These are phyloP conservation scores for Hirtodrosophila duncani DNA, from an alignment of 2,888 invertebrate genomes.

Conservation along the genomic window DNA sequence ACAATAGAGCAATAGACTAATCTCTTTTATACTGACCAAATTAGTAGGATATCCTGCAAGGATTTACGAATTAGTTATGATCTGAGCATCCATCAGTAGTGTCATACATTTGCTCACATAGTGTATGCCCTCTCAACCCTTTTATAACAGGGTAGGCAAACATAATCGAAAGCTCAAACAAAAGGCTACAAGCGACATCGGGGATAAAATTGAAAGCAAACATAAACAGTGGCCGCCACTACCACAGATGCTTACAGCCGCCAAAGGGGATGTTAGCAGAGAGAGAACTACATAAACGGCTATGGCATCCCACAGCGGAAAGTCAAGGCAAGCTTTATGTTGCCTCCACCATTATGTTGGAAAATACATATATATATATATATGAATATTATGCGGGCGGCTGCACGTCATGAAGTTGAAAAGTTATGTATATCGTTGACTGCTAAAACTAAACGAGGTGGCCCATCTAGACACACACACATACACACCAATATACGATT, in stretches of 20 bases:
- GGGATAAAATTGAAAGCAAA: constrained; percentile 64
- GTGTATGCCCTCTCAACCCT: too few species aligned
- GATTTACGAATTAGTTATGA: too few species aligned
- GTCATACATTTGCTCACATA: too few species aligned
- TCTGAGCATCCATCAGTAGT: too few species aligned
- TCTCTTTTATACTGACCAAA: too few species aligned
- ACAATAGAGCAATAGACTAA: too few species aligned
- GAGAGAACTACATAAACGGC: not conserved
- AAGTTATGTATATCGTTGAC: too few species aligned
- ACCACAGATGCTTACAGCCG: not conserved
- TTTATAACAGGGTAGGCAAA: constrained; percentile 1
- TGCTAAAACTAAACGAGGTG: too few species aligned
- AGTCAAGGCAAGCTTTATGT: too few species aligned
- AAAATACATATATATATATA: too few species aligned
- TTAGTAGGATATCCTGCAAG: too few species aligned
- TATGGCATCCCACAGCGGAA: not conserved
- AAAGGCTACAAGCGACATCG: constrained; percentile 48
- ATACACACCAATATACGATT: not conserved
- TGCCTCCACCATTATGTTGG: too few species aligned
- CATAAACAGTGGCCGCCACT: constrained; percentile 34
- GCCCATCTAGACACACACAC: not conserved
- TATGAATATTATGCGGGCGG: constrained; percentile 30
- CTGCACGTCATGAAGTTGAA: constrained; percentile 14
- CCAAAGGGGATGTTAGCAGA: not conserved
- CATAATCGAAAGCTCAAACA: constrained; percentile 45